Evolutionary conservation across 1,140 invertebrate species (phyloP).

Genomic region (Danaus melanippus): DNA sequence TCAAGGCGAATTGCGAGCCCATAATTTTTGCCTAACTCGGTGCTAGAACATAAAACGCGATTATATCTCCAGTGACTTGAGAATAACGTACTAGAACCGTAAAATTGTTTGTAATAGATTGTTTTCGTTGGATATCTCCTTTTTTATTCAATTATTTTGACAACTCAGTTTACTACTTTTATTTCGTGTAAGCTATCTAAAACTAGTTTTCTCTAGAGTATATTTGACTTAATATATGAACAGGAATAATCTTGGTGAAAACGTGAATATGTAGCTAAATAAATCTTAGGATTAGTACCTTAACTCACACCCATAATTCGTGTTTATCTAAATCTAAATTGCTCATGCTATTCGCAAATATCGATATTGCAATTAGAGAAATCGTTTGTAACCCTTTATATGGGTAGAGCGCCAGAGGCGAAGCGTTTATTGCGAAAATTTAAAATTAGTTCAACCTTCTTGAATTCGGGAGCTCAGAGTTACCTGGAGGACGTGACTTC

Average conservation of each 20-base stretch:
- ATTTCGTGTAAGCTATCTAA: too few species aligned
- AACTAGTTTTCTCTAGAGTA: too few species aligned
- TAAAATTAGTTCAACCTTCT: conserved; percentile 20
- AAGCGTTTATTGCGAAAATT: conserved; percentile 44
- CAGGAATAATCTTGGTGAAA: too few species aligned
- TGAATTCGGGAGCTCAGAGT: conserved; percentile 28
- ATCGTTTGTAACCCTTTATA: conserved; percentile 40
- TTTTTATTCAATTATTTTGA: conserved; percentile 6
- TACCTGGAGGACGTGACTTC: conserved; percentile 48
- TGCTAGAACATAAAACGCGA: conserved; percentile 67
- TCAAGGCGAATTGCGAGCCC: conserved; percentile 47
- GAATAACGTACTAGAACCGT: conserved; percentile 52
- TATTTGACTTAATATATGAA: too few species aligned
- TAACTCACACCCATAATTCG: conserved; percentile 36
- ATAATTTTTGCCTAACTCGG: conserved; percentile 69
- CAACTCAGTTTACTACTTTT: too few species aligned
- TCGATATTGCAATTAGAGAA: conserved; percentile 53
- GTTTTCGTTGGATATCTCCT: conserved; percentile 27
- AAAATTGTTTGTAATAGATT: conserved; percentile 61
- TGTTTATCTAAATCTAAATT: conserved; percentile 60
- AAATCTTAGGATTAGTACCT: conserved; percentile 22
- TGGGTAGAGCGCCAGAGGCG: conserved; percentile 41
- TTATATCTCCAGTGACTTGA: conserved; percentile 61
- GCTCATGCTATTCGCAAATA: conserved; percentile 44
- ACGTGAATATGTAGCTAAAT: conserved; percentile 1